Percentiles rank a stretch among this genome's conserved stretches.
Evolutionary conservation across 2,113 vertebrate species (phyloP).

Genomic region (Turdus rufiventris): DNA sequence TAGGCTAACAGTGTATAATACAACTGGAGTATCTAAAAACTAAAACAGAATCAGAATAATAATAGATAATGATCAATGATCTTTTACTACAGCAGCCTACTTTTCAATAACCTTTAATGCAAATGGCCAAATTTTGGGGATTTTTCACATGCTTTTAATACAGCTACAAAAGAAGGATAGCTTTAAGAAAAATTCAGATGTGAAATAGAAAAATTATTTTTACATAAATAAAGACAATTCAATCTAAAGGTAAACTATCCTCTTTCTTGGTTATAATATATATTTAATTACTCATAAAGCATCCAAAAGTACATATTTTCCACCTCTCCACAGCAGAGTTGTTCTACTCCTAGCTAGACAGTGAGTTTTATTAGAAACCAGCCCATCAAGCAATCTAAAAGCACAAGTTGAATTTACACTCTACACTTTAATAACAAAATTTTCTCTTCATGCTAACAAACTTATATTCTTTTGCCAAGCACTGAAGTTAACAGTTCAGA

Average conservation of each 20-base stretch:
- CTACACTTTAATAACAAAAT: background rate
- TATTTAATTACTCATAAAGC: slow-evolving; percentile 1
- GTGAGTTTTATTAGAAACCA: background rate
- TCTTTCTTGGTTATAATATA: background rate
- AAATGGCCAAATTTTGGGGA: background rate
- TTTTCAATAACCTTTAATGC: background rate
- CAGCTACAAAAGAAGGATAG: background rate
- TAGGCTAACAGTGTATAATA: background rate
- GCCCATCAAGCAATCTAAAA: background rate
- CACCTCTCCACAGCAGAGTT: background rate
- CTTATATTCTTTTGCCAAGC: background rate
- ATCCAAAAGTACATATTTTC: background rate
- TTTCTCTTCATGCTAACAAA: background rate
- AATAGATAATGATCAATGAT: background rate
- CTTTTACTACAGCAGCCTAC: background rate
- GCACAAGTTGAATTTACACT: background rate
- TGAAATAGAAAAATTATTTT: background rate
- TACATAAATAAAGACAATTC: background rate
- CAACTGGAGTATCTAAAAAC: background rate
- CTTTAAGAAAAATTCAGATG: background rate
- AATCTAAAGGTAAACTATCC: background rate
- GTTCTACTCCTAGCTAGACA: background rate
- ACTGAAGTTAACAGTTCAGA: background rate
- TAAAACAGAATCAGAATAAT: background rate
- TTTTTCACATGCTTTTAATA: background rate